Base-by-base conservation (phyloP, 2,888 invertebrate species). In the Netelia melanura region DNA sequence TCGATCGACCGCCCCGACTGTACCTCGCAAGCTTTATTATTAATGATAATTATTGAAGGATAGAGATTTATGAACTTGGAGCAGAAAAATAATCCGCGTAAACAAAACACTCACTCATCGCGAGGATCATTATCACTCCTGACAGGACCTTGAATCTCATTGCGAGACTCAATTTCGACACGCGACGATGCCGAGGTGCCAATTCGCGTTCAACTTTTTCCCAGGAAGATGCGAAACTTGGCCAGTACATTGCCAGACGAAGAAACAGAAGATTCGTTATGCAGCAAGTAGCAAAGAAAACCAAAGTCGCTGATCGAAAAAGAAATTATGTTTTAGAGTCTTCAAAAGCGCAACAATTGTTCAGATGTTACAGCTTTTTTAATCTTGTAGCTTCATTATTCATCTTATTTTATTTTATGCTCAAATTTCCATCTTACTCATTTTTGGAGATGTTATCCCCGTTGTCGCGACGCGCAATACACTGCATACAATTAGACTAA, bases 201-300 rank as follows among this genome's bases (percentile, higher is more conserved):
- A 95, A 89, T 86, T 94, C 93, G 0, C 92, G 91, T 87, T 95
- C 95, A 30, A 95, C 91, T 78, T 93, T 92, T 68, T 94, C 91
- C 95, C 95, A 95, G 30, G 93, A 91, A 68, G 91, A 76, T 90
- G 94, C 94, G 43, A 96, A 90, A 17, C 88, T 89, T 2, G 95
- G 95, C 95, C 95, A 96, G 75, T 94, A 92, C 43, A 92, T 93
- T 0, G 95, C 95, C 85, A 96, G 90, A 81, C 93, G 94, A 87
- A 95, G 93, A 54, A 95, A 95, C 0, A 96, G 89, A 0, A 95
- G 62, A 1, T 95, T 91, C 0, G 96, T 95, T 0, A 95, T 85
- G 0, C 95, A 88, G 0, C 95, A 94, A 71, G 95, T 95, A 0
- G 93, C 94, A 83, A 95, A 96, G 91, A 96, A 96, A 84, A 96